A percentile compares a stretch with the other conserved stretches of the same genome.
Evolutionary conservation across 2,888 invertebrate genomes (phyloP).

Genomic region (Pandemis corylana): DNA sequence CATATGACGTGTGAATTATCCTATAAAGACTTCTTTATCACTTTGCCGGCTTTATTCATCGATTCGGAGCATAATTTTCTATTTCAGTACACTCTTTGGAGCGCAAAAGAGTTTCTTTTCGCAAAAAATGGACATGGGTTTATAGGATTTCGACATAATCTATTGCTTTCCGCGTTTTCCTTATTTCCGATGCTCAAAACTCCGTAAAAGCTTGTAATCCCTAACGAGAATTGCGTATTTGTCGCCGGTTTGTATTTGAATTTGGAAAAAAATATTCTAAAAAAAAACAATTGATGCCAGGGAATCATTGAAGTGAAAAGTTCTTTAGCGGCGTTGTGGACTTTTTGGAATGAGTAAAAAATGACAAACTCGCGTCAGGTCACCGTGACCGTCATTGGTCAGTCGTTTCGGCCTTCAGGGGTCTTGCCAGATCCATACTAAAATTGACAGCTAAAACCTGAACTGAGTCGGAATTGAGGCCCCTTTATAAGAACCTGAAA

Average conservation of each 20-base stretch:
- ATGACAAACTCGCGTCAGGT: too few species aligned
- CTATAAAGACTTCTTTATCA: not conserved
- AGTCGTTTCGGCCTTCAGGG: too few species aligned
- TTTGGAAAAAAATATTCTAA: not conserved
- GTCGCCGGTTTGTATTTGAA: not conserved
- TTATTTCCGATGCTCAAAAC: not conserved
- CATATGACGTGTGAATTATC: not conserved
- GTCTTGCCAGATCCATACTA: too few species aligned
- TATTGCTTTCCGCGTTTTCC: slow-evolving; percentile 1
- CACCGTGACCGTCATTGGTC: too few species aligned
- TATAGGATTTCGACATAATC: not conserved
- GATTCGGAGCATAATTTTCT: not conserved
- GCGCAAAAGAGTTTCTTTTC: not conserved
- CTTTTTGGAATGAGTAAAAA: too few species aligned
- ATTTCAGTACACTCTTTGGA: not conserved
- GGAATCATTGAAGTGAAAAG: too few species aligned
- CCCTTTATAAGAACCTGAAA: too few species aligned
- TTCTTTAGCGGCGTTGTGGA: too few species aligned
- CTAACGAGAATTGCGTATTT: slow-evolving; percentile 2
- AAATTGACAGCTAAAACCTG: too few species aligned
- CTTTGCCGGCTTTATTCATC: not conserved
- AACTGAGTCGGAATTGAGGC: too few species aligned
- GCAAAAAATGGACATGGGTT: not conserved
- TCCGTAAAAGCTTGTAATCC: not conserved
- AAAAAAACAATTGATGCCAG: not conserved